These are phyloP conservation scores for Papilio gigon DNA, from an alignment of 2,888 invertebrate genomes.

Conservation along the genomic window DNA sequence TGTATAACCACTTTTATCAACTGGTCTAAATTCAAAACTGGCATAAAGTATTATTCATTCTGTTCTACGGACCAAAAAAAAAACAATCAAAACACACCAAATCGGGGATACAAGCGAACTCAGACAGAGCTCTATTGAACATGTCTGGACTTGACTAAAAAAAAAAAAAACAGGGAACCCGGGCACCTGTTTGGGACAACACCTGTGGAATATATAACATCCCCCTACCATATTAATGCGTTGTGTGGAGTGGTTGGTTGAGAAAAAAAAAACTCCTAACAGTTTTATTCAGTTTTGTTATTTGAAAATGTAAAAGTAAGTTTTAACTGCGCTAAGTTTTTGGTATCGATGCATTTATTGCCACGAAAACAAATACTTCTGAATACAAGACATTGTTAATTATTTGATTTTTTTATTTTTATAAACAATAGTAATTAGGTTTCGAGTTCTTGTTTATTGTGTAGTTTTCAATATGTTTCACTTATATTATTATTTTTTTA, in stretches of 20 bases:
- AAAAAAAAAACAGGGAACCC: conserved; percentile 51
- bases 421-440: too few species aligned
- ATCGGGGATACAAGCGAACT: conserved; percentile 63
- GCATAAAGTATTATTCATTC: conserved; percentile 70
- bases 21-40: conserved; percentile 51
- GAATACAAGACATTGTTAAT: too few species aligned
- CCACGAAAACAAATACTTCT: too few species aligned
- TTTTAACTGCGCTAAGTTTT: not conserved
- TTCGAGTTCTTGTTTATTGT: too few species aligned
- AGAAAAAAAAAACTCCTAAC: conserved; percentile 31
- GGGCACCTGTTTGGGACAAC: conserved; percentile 71
- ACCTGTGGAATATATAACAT: conserved; percentile 74
- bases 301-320: not conserved
- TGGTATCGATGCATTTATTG: not conserved
- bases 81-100: conserved; percentile 61
- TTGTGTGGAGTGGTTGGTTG: conserved; percentile 29
- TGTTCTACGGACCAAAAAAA: conserved; percentile 50
- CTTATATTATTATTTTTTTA: too few species aligned
- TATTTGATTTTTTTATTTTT: too few species aligned
- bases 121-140: conserved; percentile 72
- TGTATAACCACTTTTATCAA: too few species aligned
- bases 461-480: too few species aligned
- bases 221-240: conserved; percentile 45
- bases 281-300: conserved; percentile 30
- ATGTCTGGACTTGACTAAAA: conserved; percentile 70